phyloP scores from a whole-genome alignment of 2,113 vertebrate species.

The Coregonus clupeaformis region DNA sequence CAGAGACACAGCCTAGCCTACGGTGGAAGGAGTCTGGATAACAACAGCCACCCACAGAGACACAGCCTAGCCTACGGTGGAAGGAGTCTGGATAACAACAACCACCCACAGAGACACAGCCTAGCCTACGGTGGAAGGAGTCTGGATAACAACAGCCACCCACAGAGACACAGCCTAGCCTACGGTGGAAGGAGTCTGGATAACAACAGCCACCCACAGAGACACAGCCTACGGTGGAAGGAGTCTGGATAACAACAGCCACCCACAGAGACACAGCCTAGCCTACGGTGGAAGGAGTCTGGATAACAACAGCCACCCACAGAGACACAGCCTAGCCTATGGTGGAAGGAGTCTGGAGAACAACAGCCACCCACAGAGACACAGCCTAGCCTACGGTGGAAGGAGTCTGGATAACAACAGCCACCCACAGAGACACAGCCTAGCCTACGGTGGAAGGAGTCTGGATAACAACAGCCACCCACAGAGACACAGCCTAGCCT shows the following conservation, averaged over 20 bases:
- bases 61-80: constrained; percentile 50
- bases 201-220: constrained; percentile 20
- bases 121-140: constrained; percentile 58
- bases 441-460: constrained; percentile 58
- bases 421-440: constrained; percentile 17
- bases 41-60: constrained; percentile 17
- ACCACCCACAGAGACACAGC: background rate
- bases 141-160: constrained; percentile 39
- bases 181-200: constrained; percentile 56
- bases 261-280: constrained; percentile 25
- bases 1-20: constrained; percentile 41
- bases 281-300: constrained; percentile 57
- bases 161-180: constrained; percentile 35
- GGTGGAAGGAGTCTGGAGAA: constrained; percentile 52
- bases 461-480: constrained; percentile 37
- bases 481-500: constrained; percentile 38
- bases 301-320: constrained; percentile 33
- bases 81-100: constrained; percentile 47
- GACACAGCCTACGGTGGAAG: constrained; percentile 51
- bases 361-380: constrained; percentile 15
- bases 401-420: constrained; percentile 47
- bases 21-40: constrained; percentile 53
- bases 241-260: constrained; percentile 43
- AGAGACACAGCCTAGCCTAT: constrained; percentile 43
- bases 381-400: constrained; percentile 50